Evolutionary conservation across 2,113 vertebrate species (phyloP).

Genomic region (Oreochromis spilurus): DNA sequence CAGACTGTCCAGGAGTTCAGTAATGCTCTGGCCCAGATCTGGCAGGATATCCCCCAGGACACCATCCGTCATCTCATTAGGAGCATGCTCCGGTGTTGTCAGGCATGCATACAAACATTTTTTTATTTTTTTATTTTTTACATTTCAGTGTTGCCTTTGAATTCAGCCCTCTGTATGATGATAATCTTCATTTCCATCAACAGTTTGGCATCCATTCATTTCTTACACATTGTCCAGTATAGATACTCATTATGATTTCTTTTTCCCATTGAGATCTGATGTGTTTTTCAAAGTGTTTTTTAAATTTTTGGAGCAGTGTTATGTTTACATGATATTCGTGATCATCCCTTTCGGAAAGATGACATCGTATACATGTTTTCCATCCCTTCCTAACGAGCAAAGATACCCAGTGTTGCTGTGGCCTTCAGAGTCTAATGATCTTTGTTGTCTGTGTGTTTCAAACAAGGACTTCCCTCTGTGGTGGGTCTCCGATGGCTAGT

Average conservation of each 20-base stretch:
- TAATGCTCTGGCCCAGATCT: background rate
- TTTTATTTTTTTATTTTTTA: background rate
- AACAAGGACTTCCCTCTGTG: slow-evolving; percentile 24
- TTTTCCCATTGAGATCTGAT: background rate
- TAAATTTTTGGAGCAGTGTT: background rate
- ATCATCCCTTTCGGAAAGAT: background rate
- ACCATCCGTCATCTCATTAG: background rate
- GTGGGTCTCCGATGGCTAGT: background rate
- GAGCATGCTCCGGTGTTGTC: background rate
- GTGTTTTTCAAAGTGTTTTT: background rate
- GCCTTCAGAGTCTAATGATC: slow-evolving; percentile 32
- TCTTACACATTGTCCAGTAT: background rate
- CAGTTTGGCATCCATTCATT: background rate
- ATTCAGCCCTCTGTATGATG: background rate
- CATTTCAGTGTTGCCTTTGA: background rate
- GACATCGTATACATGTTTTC: background rate
- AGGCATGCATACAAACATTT: background rate
- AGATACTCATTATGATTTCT: background rate
- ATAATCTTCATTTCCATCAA: background rate
- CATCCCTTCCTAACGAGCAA: background rate
- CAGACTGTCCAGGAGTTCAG: background rate
- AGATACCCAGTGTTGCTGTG: slow-evolving; percentile 5
- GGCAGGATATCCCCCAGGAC: background rate
- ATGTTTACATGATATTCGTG: background rate
- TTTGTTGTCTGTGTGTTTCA: slow-evolving; percentile 32